These are phyloP conservation scores for Glossophaga mutica DNA, from an alignment of 2,797 vertebrate species.

Conservation along the genomic window DNA sequence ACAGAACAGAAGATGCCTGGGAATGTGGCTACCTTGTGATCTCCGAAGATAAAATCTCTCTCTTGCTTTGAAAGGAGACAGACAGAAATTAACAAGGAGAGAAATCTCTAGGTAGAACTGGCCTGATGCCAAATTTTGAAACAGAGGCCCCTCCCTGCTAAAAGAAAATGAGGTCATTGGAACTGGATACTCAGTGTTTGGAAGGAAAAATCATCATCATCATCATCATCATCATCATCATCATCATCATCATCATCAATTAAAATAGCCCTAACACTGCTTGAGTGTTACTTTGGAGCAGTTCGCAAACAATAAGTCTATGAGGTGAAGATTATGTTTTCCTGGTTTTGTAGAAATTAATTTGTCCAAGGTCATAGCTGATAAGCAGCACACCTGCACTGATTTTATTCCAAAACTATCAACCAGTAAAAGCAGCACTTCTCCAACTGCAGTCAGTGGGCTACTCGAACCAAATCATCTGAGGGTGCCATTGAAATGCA, in stretches of 20 bases:
- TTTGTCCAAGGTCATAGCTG: neutral
- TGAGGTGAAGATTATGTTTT: neutral
- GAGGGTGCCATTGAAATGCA: neutral
- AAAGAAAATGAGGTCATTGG: neutral
- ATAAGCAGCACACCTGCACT: neutral
- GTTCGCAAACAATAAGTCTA: neutral
- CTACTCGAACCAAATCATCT: neutral
- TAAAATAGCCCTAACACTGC: neutral
- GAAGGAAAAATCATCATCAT: no score
- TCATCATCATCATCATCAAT: no score
- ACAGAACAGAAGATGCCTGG: neutral
- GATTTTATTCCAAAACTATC: neutral
- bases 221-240: no score
- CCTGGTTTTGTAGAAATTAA: neutral
- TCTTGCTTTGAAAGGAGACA: neutral
- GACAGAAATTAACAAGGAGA: neutral
- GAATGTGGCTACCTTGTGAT: neutral
- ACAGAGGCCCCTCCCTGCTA: rapidly evolving
- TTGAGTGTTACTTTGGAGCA: neutral
- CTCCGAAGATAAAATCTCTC: neutral
- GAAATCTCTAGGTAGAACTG: neutral
- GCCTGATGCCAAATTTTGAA: neutral
- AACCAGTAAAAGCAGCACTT: neutral
- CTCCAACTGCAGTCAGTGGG: neutral
- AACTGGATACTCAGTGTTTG: neutral